phyloP scores from a whole-genome alignment of 2,797 vertebrate species.

The Pseudochirops cupreus region DNA sequence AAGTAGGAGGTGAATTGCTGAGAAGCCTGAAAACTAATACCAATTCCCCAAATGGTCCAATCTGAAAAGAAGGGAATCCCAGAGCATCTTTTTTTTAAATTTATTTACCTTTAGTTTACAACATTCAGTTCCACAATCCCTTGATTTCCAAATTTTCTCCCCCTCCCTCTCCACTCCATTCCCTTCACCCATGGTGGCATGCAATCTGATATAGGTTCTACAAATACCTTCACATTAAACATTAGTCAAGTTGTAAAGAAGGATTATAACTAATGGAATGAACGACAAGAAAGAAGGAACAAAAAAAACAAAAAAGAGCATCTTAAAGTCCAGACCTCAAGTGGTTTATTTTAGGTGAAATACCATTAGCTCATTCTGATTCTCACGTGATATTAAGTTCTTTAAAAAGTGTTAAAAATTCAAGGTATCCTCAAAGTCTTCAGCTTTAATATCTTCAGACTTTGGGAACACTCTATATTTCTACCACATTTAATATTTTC shows the following conservation, averaged over 20 bases:
- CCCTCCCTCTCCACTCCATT: too few species aligned
- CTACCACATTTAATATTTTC: constrained; percentile 39
- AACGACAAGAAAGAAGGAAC: too few species aligned
- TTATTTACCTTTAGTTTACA: too few species aligned
- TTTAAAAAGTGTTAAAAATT: not conserved
- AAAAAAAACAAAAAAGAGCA: not conserved
- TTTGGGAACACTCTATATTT: not conserved
- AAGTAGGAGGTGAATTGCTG: constrained; percentile 70
- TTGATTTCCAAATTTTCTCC: too few species aligned
- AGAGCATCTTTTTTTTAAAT: constrained; percentile 40
- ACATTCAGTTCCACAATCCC: too few species aligned
- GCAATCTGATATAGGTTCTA: too few species aligned
- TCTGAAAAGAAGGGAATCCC: constrained; percentile 57
- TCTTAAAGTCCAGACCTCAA: constrained; percentile 54
- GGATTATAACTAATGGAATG: too few species aligned
- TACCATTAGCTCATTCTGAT: not conserved
- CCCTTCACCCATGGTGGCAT: too few species aligned
- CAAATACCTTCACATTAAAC: too few species aligned
- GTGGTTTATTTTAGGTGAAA: not conserved
- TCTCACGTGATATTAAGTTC: not conserved
- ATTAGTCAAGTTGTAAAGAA: too few species aligned
- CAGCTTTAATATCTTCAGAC: not conserved
- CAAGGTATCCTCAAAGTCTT: not conserved
- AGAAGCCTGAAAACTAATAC: constrained; percentile 73
- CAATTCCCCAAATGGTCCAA: constrained; percentile 26